Conservation (phyloP, 2,797 vertebrate genomes). For the Coreius guichenoti region DNA sequence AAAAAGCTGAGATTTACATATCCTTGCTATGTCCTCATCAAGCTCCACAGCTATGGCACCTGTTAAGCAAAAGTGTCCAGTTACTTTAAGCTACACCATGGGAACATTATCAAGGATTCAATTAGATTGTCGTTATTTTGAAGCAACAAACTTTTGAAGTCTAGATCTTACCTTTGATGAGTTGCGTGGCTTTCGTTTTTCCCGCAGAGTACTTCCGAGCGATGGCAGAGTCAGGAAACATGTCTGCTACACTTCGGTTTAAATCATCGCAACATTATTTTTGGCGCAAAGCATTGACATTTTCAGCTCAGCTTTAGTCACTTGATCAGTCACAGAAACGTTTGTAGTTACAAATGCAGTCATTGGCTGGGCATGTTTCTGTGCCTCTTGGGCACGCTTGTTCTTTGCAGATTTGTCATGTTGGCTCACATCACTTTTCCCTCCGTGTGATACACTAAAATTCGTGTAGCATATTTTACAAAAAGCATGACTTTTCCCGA, state of each 20-base stretch:
- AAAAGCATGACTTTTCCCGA: not conserved
- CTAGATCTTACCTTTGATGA: conserved; percentile 25
- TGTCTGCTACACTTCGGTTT: no score
- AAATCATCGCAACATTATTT: no score
- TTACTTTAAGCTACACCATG: conserved; percentile 40
- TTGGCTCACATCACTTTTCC: not conserved
- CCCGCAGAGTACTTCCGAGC: conserved; percentile 30
- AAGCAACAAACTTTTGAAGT: not conserved
- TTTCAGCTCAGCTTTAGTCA: no score
- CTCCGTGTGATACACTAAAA: not conserved
- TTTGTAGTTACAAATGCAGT: no score
- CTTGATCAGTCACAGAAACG: no score
- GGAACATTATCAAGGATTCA: not conserved
- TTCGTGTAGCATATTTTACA: not conserved
- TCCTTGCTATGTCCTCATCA: conserved; percentile 2
- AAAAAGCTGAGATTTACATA: conserved; percentile 27
- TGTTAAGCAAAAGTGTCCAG: conserved; percentile 45
- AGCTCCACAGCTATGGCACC: not conserved
- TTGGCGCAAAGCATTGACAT: no score
- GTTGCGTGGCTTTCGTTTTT: conserved; percentile 31
- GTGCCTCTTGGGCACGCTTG: not conserved
- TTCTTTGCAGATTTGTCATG: not conserved
- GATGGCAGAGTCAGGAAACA: conserved; percentile 9
- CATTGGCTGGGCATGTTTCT: not conserved
- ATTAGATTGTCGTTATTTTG: not conserved